Evolutionary conservation across 2,888 invertebrate genomes (phyloP).

Genomic region (Noctua comes): DNA sequence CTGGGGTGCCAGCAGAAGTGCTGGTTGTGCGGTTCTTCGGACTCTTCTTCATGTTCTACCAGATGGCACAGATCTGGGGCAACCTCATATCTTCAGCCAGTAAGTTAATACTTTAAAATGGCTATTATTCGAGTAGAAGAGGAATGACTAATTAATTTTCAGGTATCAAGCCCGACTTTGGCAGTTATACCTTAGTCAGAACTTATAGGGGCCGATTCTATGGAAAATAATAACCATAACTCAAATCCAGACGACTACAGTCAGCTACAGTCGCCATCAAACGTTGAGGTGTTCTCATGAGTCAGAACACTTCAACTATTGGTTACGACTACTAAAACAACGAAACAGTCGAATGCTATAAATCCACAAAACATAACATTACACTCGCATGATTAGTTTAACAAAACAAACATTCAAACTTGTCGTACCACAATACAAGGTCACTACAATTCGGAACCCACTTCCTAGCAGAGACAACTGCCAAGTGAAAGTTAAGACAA

Average conservation of each 20-base stretch:
- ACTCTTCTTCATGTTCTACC: conserved; percentile 98
- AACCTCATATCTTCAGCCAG: conserved; percentile 97
- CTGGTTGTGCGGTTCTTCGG: conserved; percentile 98
- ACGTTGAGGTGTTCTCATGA: no score
- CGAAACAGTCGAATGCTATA: no score
- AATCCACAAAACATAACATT: background rate
- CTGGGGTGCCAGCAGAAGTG: conserved; percentile 93
- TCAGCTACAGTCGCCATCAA: no score
- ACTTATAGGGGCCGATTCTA: no score
- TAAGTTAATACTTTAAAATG: conserved; percentile 78
- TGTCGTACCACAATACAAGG: conserved; percentile 41
- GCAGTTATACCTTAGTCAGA: no score
- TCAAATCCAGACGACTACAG: no score
- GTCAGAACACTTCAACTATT: no score
- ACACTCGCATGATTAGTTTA: conserved; percentile 15
- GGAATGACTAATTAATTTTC: no score
- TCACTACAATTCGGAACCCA: conserved; percentile 26
- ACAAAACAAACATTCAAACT: conserved; percentile 27
- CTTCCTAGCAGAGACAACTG: conserved; percentile 51
- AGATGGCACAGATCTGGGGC: conserved; percentile 98
- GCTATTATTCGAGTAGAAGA: background rate
- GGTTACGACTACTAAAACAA: no score
- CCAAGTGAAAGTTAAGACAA: conserved; percentile 55
- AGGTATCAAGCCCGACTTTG: no score
- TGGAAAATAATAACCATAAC: no score